Evolutionary conservation across 30 jellyfish, hydroid and myxozoan genomes (phyloP), one percentile per base, ranked within the genome.

Genomic region (Chrysaora quinquecirrha): DNA sequence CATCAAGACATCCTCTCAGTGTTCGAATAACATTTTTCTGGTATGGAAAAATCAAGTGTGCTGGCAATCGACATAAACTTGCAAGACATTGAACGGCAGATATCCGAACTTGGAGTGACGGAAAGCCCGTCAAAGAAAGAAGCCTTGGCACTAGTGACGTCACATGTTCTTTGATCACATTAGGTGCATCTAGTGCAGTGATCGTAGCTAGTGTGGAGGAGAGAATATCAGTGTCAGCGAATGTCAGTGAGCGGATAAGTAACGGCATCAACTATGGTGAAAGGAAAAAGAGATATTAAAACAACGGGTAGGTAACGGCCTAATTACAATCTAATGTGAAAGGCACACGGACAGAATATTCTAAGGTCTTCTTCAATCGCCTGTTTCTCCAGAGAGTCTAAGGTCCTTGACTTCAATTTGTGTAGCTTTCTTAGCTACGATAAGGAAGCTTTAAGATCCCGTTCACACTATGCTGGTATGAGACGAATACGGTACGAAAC

Each of bases 191-290:
- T 29, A 95, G 86, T 3, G 95, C 58, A 19, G 34, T 31, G 14
- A 95, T 22, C 34, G 97, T 89, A 9, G 95, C 69, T 16, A 95
- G 95, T 9, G 99, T 85, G 73, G 96, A 84, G 2, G 80, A 25
- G 32, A 88, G 64, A 34, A 83, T 74, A 9, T 50, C 68, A 0
- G 66, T 69, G 47, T 85, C 95, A 18, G 79, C 24, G 28, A 72
- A 54, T 25, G 94, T 52, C 77, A 95, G 66, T 18, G 99, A 88
- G 48, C 72, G 94, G 22, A 95, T 75, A 74, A 95, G 92, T 29
- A 95, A 68, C 30, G 99, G 97, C 72, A 95, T 67, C 62, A 88
- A 27, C 99, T 95, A 85, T 28, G 82, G 71, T 67, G 31, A 32
- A n/a, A n/a, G n/a, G n/a, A n/a, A n/a, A n/a, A n/a, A n/a, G n/a